These are phyloP conservation scores for Scylla paramamosain DNA, from an alignment of 1,140 invertebrate genomes.

Conservation along the genomic window DNA sequence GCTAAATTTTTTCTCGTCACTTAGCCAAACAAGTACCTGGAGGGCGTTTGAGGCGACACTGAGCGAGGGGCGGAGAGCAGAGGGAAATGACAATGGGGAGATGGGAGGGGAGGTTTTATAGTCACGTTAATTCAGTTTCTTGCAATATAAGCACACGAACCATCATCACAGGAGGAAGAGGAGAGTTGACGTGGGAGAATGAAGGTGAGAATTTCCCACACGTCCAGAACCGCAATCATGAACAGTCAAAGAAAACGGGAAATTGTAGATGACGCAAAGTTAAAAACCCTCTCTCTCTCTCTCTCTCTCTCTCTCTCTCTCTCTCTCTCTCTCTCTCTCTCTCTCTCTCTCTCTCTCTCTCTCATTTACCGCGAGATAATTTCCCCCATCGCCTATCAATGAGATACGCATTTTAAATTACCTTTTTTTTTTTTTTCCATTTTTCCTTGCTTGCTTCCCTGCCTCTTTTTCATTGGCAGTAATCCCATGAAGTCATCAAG, in stretches of 20 bases:
- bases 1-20: too few species aligned
- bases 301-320: too few species aligned
- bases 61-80: neutral
- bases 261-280: too few species aligned
- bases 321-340: too few species aligned
- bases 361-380: neutral
- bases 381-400: neutral
- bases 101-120: neutral
- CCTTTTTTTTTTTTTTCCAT: neutral
- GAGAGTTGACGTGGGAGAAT: neutral
- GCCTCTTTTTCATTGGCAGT: neutral
- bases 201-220: too few species aligned
- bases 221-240: too few species aligned
- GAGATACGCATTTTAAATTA: neutral
- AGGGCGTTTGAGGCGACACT: neutral
- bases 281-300: too few species aligned
- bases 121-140: neutral
- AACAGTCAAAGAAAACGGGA: too few species aligned
- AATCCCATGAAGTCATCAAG: constrained; percentile 1
- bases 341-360: too few species aligned
- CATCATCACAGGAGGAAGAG: neutral
- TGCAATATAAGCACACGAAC: neutral
- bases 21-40: too few species aligned
- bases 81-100: neutral
- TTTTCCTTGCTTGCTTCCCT: neutral